phyloP scores from a whole-genome alignment of 2,888 invertebrate species.

The Microctonus brassicae region DNA sequence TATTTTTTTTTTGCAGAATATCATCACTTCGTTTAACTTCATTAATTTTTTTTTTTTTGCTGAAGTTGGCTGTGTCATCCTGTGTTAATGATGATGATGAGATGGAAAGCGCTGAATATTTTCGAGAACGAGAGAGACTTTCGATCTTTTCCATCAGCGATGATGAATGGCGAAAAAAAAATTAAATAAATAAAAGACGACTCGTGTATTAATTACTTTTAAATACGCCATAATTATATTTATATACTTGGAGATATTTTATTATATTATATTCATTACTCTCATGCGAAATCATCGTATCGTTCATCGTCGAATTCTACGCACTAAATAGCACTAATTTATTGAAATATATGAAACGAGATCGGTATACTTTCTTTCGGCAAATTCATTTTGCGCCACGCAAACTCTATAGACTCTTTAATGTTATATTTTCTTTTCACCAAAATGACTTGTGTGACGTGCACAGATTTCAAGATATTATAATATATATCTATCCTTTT shows the following conservation, averaged over 20 bases:
- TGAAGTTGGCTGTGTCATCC: slow-evolving; percentile 4
- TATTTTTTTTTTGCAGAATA: not conserved
- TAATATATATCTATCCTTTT: not conserved
- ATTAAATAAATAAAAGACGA: not conserved
- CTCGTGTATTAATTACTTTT: not conserved
- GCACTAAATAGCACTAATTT: slow-evolving; percentile 55
- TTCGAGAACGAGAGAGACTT: not conserved
- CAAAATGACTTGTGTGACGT: not conserved
- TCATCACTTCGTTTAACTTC: not conserved
- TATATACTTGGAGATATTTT: no score
- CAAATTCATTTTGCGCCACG: slow-evolving; percentile 37
- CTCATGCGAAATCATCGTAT: slow-evolving; percentile 40
- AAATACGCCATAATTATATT: not conserved
- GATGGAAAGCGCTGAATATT: slow-evolving; percentile 12
- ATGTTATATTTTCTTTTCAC: slow-evolving; percentile 11
- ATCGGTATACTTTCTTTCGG: slow-evolving; percentile 47
- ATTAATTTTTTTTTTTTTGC: not conserved
- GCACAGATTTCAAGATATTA: not conserved
- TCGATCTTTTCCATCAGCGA: not conserved
- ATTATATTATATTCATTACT: slow-evolving; percentile 2
- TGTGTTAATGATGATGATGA: slow-evolving; percentile 4
- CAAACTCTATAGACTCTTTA: slow-evolving; percentile 16
- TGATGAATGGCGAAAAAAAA: not conserved
- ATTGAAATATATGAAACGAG: slow-evolving; percentile 57
- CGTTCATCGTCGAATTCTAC: slow-evolving; percentile 51